Evolutionary conservation across 2,113 vertebrate species (phyloP).

Genomic region (Gavialis gangeticus): DNA sequence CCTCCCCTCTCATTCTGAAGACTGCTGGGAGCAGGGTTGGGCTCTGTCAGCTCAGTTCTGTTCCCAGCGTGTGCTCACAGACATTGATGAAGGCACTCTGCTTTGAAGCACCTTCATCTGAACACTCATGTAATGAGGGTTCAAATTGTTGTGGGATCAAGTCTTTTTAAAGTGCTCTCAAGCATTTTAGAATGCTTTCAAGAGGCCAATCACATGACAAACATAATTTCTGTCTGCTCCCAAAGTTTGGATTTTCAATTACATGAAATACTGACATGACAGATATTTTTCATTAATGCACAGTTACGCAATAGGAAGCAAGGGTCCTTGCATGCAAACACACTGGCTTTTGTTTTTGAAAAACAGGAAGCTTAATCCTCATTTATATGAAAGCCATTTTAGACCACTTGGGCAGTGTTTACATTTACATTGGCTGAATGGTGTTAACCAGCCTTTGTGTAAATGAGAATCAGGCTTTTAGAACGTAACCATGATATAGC

Average conservation of each 20-base stretch:
- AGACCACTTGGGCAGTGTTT: neutral
- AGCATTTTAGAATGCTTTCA: too few species aligned
- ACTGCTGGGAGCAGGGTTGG: too few species aligned
- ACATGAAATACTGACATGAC: neutral
- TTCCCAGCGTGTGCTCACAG: too few species aligned
- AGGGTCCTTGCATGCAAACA: neutral
- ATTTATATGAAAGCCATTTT: neutral
- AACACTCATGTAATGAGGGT: too few species aligned
- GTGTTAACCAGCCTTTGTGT: neutral
- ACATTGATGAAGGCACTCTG: too few species aligned
- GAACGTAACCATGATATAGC: neutral
- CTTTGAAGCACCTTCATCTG: too few species aligned
- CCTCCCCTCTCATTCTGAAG: too few species aligned
- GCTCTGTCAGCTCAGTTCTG: too few species aligned
- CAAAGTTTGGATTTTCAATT: neutral
- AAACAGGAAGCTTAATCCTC: neutral
- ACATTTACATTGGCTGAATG: neutral
- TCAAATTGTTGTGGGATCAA: too few species aligned
- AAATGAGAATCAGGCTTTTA: neutral
- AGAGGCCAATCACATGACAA: too few species aligned
- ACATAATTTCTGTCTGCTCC: neutral
- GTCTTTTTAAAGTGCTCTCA: too few species aligned
- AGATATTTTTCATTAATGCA: neutral
- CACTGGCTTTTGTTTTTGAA: neutral
- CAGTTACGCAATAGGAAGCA: neutral